Percentiles rank a stretch among this genome's conserved stretches.
These are phyloP conservation scores for Pteronura brasiliensis DNA, from an alignment of 2,113 vertebrate genomes.

Conservation along the genomic window DNA sequence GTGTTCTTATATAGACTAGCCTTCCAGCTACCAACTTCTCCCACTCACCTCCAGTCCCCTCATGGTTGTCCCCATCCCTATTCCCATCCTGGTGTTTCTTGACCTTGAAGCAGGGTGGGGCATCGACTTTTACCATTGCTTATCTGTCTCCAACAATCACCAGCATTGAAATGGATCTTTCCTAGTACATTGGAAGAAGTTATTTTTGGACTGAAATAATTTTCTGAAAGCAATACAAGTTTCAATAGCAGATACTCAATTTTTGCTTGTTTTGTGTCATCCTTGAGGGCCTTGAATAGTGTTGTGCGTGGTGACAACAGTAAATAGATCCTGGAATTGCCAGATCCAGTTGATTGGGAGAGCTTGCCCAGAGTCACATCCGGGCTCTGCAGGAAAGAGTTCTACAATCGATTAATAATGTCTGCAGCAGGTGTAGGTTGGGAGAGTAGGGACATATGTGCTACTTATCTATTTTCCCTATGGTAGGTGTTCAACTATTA, in stretches of 20 bases:
- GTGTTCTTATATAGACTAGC: not conserved
- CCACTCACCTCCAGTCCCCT: accelerated
- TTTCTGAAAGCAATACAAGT: not conserved
- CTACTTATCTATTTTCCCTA: not conserved
- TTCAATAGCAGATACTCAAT: not conserved
- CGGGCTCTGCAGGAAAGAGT: not conserved
- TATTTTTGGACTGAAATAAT: not conserved
- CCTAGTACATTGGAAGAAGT: not conserved
- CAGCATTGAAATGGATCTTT: not conserved
- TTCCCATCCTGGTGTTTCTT: not conserved
- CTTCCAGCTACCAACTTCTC: not conserved
- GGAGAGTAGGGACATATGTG: accelerated
- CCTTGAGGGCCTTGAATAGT: not conserved
- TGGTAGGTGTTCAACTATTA: not conserved
- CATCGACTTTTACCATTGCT: not conserved
- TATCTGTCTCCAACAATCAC: not conserved
- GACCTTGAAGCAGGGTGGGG: not conserved
- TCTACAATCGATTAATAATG: slow-evolving; percentile 20
- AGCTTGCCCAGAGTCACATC: not conserved
- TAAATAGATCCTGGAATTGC: not conserved
- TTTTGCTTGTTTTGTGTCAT: not conserved
- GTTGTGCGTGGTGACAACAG: no score
- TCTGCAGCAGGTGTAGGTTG: not conserved
- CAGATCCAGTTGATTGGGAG: not conserved
- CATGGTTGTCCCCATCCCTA: no score